A percentile compares a stretch with the other conserved stretches of the same genome.
Evolutionary conservation across 2,888 invertebrate genomes (phyloP).

Genomic region (Rugalucina vietnamica): DNA sequence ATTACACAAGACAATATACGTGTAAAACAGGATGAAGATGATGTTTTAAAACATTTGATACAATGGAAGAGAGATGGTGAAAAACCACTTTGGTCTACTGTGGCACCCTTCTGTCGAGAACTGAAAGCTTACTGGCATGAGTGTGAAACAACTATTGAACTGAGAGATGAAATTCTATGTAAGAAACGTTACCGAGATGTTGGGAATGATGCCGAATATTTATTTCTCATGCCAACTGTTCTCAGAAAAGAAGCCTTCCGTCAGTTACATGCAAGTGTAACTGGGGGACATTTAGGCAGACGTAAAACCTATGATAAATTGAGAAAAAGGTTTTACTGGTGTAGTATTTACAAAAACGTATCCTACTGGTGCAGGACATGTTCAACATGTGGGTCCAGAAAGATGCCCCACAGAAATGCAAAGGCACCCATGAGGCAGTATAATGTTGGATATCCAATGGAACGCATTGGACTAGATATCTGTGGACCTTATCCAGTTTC

Average conservation of each 20-base stretch:
- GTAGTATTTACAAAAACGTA: conserved; percentile 16
- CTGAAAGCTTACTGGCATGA: conserved; percentile 17
- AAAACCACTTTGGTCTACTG: conserved; percentile 24
- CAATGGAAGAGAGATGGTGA: conserved; percentile 1
- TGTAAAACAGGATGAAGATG: conserved; percentile 6
- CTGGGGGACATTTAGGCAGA: conserved; percentile 38
- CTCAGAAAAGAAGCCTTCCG: conserved; percentile 13
- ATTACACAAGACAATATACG: neutral
- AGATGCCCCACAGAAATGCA: conserved; percentile 13
- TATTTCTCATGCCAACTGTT: neutral
- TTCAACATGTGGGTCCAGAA: conserved; percentile 25
- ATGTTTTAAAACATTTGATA: neutral
- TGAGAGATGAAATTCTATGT: neutral
- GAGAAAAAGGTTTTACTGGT: conserved; percentile 37
- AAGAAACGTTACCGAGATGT: neutral
- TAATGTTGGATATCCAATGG: conserved; percentile 33
- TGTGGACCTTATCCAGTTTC: conserved; percentile 33
- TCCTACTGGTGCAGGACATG: conserved; percentile 28
- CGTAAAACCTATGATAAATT: conserved; percentile 23
- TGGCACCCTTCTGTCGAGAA: conserved; percentile 3
- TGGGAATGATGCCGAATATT: neutral
- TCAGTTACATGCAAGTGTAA: conserved; percentile 11
- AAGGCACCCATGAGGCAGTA: conserved; percentile 35
- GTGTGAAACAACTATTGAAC: neutral
- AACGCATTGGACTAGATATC: conserved; percentile 34